These are phyloP conservation scores for Stomatorhinus walkeri DNA, from an alignment of 2,797 vertebrate genomes.

Conservation along the genomic window DNA sequence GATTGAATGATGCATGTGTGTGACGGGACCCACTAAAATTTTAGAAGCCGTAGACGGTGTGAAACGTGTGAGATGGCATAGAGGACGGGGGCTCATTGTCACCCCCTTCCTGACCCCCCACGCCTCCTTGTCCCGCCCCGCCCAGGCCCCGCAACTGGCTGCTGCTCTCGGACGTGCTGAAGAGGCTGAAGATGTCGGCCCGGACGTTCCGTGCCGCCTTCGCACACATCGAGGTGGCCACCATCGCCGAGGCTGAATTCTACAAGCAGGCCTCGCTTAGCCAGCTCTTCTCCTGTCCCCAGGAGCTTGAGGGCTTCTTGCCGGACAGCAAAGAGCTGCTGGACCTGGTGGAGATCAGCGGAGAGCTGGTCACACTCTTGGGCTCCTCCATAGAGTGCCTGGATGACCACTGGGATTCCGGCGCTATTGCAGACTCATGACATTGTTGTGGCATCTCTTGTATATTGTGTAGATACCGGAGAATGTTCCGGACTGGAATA, in stretches of 20 bases:
- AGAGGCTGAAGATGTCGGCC: constrained; percentile 78
- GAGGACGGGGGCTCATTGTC: neutral
- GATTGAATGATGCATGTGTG: neutral
- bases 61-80: neutral
- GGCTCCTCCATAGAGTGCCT: constrained; percentile 82
- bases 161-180: constrained; percentile 80
- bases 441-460: constrained; percentile 40
- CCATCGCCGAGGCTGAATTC: constrained; percentile 82
- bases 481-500: constrained; percentile 11
- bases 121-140: neutral
- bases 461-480: constrained; percentile 47
- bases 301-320: constrained; percentile 80
- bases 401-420: constrained; percentile 61
- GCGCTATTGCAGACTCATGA: constrained; percentile 66
- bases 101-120: neutral
- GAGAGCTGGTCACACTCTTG: constrained; percentile 80
- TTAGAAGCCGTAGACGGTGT: neutral
- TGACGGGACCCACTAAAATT: neutral
- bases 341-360: constrained; percentile 86
- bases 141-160: constrained; percentile 86
- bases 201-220: constrained; percentile 79
- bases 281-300: constrained; percentile 81
- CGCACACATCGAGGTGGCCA: constrained; percentile 82
- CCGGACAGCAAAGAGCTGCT: constrained; percentile 86
- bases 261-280: constrained; percentile 85